Evolutionary conservation across 2,113 vertebrate genomes (phyloP).

Genomic region (Crotalus horridus): DNA sequence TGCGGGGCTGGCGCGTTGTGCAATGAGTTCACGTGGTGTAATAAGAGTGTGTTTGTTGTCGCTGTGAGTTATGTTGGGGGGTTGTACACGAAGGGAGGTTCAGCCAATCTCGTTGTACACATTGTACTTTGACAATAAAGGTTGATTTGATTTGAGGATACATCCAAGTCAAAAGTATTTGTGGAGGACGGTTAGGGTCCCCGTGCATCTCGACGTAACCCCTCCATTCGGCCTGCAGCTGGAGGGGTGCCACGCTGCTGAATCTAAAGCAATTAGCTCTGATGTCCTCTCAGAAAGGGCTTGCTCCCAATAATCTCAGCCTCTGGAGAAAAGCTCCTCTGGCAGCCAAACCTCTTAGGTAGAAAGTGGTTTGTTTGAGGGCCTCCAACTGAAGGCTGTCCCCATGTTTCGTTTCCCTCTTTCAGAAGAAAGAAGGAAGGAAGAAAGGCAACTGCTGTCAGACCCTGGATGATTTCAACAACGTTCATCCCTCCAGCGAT

Average conservation of each 20-base stretch:
- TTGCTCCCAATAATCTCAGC: neutral
- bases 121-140: no score
- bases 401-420: neutral
- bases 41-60: no score
- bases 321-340: neutral
- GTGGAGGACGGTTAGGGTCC: no score
- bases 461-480: neutral
- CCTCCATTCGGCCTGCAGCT: no score
- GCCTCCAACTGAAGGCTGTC: neutral
- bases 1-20: fast-evolving
- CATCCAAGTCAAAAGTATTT: neutral
- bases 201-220: neutral
- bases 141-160: no score
- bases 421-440: neutral
- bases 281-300: neutral
- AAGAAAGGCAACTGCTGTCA: neutral
- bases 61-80: no score
- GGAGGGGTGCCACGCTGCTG: neutral
- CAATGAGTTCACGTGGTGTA: no score
- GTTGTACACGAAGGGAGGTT: no score
- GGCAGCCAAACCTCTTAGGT: neutral
- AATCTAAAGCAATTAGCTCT: neutral
- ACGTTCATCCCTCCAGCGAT: neutral
- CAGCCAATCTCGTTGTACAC: no score
- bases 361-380: neutral